These are phyloP conservation scores for Panthera tigris DNA, from an alignment of 2,113 vertebrate species.

Conservation along the genomic window DNA sequence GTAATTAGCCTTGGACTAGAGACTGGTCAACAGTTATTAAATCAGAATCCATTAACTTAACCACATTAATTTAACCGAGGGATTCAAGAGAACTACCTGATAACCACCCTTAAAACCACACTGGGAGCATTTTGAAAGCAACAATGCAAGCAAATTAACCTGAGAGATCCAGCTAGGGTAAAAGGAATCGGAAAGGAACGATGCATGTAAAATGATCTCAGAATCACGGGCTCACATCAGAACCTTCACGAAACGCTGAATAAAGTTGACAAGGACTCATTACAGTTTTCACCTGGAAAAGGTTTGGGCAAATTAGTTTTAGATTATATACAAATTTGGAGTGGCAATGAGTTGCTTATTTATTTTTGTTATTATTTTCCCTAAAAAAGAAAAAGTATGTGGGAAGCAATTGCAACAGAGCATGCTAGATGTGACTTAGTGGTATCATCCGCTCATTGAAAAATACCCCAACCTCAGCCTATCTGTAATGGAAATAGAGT, in stretches of 20 bases:
- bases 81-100: neutral
- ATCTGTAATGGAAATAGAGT: conserved; percentile 46
- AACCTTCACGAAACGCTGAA: neutral
- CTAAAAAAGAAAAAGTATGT: neutral
- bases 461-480: conserved; percentile 31
- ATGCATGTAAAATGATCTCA: neutral
- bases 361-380: conserved; percentile 32
- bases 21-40: neutral
- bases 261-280: neutral
- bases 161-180: neutral
- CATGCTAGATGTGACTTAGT: neutral
- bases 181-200: neutral
- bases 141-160: neutral
- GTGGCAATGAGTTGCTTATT: conserved; percentile 5
- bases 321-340: neutral
- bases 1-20: neutral
- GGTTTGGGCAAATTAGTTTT: neutral
- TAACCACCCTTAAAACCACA: neutral
- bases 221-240: neutral
- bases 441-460: conserved; percentile 29
- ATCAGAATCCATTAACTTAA: neutral
- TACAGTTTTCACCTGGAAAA: neutral
- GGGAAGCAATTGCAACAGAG: neutral
- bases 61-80: neutral
- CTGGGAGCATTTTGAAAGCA: neutral